Percentiles rank a stretch among this genome's conserved stretches.
Conservation (phyloP, 2,888 invertebrate species). For the Aphrophora alni region DNA sequence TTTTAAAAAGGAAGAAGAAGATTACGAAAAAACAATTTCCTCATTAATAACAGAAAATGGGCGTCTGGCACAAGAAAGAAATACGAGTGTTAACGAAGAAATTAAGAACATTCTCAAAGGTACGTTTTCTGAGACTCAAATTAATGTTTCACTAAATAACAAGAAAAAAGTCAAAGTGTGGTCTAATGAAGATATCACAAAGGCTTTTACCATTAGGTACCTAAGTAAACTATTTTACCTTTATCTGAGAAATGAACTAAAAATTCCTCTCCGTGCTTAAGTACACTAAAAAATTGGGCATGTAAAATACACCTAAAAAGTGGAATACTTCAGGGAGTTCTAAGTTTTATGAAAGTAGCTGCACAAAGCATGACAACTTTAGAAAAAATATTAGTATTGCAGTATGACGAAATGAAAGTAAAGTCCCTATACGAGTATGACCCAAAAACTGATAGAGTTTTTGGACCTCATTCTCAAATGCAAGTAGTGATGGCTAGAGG, state of each 20-base stretch:
- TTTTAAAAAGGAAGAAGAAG: neutral
- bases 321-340: neutral
- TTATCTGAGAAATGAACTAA: no score
- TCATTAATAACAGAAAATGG: neutral
- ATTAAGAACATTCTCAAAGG: neutral
- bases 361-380: neutral
- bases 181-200: neutral
- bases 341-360: conserved; percentile 7
- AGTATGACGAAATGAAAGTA: conserved; percentile 1
- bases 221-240: neutral
- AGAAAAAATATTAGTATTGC: neutral
- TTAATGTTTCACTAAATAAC: neutral
- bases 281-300: neutral
- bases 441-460: neutral
- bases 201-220: neutral
- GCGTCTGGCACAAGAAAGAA: neutral
- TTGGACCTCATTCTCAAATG: neutral
- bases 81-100: neutral
- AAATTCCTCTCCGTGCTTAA: neutral
- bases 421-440: conserved; percentile 4
- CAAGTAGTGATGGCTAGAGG: neutral
- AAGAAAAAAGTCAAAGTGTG: neutral
- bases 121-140: neutral
- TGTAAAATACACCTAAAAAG: neutral
- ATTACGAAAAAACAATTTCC: neutral